A percentile compares a stretch with the other conserved stretches of the same genome.
Conservation (phyloP, 2,797 vertebrate species). For the Clamator glandarius region DNA sequence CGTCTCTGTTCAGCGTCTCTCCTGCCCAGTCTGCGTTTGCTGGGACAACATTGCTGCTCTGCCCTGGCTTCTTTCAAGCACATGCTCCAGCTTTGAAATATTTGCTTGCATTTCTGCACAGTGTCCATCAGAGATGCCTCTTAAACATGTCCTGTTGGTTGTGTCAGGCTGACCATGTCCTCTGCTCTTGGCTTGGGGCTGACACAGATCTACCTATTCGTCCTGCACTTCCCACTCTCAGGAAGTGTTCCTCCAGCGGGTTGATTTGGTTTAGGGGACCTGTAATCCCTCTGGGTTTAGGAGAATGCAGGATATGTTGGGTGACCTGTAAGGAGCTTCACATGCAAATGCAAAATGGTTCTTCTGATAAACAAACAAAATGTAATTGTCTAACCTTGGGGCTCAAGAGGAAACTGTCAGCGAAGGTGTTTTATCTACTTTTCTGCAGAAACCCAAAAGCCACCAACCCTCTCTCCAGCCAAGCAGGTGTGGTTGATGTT, state of each 20-base stretch:
- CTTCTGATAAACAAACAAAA: neutral
- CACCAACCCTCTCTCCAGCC: neutral
- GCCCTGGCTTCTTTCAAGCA: neutral
- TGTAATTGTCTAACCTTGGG: neutral
- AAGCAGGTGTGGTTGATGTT: constrained; percentile 19
- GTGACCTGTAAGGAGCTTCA: neutral
- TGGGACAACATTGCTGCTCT: neutral
- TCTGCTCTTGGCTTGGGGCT: neutral
- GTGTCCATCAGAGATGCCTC: neutral
- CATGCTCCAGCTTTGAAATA: neutral
- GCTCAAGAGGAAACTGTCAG: neutral
- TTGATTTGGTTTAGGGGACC: neutral
- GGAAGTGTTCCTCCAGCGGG: neutral
- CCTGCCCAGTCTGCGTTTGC: neutral
- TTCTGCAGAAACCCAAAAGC: constrained; percentile 31
- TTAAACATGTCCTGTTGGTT: neutral
- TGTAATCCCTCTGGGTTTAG: neutral
- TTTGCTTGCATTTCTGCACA: neutral
- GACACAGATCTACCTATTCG: neutral
- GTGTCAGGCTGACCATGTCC: neutral
- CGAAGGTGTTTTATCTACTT: neutral
- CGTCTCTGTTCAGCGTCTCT: neutral
- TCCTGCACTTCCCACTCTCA: neutral
- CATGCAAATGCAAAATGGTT: neutral
- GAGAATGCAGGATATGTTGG: neutral